Base-by-base conservation (phyloP, 2,113 vertebrate species). In the Danionella cerebrum region DNA sequence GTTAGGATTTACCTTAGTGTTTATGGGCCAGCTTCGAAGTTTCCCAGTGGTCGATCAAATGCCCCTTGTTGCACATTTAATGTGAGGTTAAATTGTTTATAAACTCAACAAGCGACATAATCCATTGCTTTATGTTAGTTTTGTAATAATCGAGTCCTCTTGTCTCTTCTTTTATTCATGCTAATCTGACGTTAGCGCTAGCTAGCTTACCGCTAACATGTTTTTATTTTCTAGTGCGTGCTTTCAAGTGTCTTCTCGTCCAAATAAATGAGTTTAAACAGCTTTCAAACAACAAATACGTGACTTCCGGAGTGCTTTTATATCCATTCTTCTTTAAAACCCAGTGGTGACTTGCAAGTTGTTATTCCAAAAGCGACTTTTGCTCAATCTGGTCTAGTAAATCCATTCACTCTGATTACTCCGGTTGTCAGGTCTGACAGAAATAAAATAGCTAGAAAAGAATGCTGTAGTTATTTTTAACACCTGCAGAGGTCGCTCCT, bases 341-440 rank as follows among this genome's bases (percentile, higher is more conserved):
- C 44, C 19, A 33, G 9, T 18, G 16, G 35, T 36, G 1, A 24
- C 19, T 29, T 48, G 13, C 59, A 27, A 25, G 12, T 19, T 24
- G 59, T 48, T 63, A 36, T 36, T 48, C 29, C 8, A 11, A 22
- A 9, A 36, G 7, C 27, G 69, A 58, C 44, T 73, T 74, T 70
- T 62, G 25, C 2, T 35, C 29, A 69, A 44, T 52, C 52, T 50
- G 35, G 35, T 33, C 36, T 29, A 38, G 45, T 25, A 24, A 39
- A 8, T 42, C 12, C 44, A 27, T 51, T 59, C 14, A 39, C 66
- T 65, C 11, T 58, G 66, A 64, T 65, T 65, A 47, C 51, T 52
- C n/a, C 44, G 59, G 59, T 64, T 64, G 59, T 52, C 67, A 58
- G 59, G 67, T 48, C 6, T 57, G 72, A 74, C 67, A 70, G 66